Conservation (phyloP, 2,888 invertebrate species). For the Pseudococcus viburni region DNA sequence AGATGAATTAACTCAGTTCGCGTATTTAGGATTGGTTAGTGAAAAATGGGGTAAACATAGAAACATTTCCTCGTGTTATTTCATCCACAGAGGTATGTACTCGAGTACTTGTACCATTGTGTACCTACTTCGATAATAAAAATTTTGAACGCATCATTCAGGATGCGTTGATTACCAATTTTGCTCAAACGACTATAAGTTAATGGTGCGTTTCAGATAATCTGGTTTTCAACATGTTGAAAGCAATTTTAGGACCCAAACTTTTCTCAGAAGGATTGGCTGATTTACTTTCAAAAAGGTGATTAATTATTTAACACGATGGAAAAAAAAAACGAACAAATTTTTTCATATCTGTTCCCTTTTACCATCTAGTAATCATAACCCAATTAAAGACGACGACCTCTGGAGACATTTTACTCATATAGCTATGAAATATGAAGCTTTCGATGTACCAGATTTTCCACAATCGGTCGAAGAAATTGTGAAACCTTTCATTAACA, state of each 20-base stretch:
- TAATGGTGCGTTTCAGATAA: not conserved
- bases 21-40: not conserved
- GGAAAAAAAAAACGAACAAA: too few species aligned
- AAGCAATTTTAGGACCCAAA: constrained; percentile 4
- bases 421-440: constrained; percentile 50
- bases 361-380: constrained; percentile 17
- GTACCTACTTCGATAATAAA: too few species aligned
- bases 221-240: constrained; percentile 37
- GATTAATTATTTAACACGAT: not conserved
- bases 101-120: too few species aligned
- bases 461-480: constrained; percentile 50
- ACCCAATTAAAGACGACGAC: constrained; percentile 34
- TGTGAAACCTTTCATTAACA: constrained; percentile 24
- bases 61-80: constrained; percentile 7
- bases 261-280: constrained; percentile 44
- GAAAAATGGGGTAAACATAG: not conserved
- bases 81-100: not conserved
- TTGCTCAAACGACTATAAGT: not conserved
- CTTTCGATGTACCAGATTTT: constrained; percentile 32
- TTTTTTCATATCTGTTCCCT: too few species aligned
- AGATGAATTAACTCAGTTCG: not conserved
- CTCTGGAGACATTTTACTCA: constrained; percentile 38
- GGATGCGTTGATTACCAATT: not conserved
- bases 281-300: constrained; percentile 31
- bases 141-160: too few species aligned